Conservation (phyloP, 2,113 vertebrate genomes). For the Hystrix brachyura region DNA sequence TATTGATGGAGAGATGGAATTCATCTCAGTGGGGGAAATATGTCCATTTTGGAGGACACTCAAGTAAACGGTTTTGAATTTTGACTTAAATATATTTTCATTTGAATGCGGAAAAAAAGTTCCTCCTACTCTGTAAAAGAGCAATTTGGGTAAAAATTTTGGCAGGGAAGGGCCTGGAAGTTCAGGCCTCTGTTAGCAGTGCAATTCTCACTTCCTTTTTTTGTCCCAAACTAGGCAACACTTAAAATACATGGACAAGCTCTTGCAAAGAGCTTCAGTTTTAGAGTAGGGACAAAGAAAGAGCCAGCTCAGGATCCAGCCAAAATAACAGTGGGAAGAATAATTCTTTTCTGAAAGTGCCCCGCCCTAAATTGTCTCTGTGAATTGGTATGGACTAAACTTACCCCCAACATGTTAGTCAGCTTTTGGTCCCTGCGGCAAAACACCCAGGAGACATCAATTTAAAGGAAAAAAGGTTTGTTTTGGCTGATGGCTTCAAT, state of each 20-base stretch:
- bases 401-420: neutral
- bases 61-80: neutral
- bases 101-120: neutral
- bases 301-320: neutral
- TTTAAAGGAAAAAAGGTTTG: neutral
- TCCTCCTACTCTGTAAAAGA: neutral
- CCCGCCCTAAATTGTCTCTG: neutral
- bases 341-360: neutral
- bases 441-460: neutral
- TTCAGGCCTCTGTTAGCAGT: slow-evolving; percentile 51
- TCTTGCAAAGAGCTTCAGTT: neutral
- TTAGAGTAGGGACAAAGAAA: neutral
- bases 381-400: neutral
- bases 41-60: neutral
- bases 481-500: neutral
- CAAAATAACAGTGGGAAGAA: neutral
- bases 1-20: neutral
- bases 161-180: slow-evolving; percentile 18
- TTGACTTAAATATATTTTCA: slow-evolving; percentile 44
- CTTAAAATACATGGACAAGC: neutral
- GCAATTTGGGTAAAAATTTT: slow-evolving; percentile 47
- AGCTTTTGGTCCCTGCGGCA: neutral
- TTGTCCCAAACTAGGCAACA: slow-evolving; percentile 46
- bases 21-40: neutral
- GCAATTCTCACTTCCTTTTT: slow-evolving; percentile 71